Evolutionary conservation across 2,113 vertebrate genomes (phyloP).

Genomic region (Riparia riparia): DNA sequence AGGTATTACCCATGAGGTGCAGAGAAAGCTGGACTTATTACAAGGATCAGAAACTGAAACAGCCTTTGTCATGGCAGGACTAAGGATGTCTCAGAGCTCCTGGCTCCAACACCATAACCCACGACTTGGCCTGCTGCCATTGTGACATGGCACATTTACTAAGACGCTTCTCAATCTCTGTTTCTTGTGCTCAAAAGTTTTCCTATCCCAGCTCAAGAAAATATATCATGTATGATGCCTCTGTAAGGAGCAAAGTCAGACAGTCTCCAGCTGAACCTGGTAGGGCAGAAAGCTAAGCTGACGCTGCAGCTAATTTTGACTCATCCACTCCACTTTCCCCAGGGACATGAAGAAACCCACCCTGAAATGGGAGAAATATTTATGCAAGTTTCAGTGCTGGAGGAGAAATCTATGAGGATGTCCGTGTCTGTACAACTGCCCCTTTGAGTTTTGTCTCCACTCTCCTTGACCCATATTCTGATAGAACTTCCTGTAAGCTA

Average conservation of each 20-base stretch:
- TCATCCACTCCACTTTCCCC: background rate
- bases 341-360: background rate
- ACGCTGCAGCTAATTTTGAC: background rate
- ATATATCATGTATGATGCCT: background rate
- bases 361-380: background rate
- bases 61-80: background rate
- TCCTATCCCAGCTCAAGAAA: background rate
- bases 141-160: background rate
- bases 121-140: background rate
- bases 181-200: background rate
- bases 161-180: background rate
- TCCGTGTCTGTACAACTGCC: background rate
- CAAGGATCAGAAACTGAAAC: background rate
- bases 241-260: background rate
- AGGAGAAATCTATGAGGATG: background rate
- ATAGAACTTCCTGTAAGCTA: conserved; percentile 4
- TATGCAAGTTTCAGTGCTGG: background rate
- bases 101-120: accelerated
- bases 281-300: background rate
- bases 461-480: background rate
- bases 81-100: background rate
- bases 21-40: background rate
- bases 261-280: background rate
- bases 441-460: background rate
- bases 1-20: background rate